phyloP scores from a whole-genome alignment of 2,888 invertebrate species.

The Eudemis profundana region DNA sequence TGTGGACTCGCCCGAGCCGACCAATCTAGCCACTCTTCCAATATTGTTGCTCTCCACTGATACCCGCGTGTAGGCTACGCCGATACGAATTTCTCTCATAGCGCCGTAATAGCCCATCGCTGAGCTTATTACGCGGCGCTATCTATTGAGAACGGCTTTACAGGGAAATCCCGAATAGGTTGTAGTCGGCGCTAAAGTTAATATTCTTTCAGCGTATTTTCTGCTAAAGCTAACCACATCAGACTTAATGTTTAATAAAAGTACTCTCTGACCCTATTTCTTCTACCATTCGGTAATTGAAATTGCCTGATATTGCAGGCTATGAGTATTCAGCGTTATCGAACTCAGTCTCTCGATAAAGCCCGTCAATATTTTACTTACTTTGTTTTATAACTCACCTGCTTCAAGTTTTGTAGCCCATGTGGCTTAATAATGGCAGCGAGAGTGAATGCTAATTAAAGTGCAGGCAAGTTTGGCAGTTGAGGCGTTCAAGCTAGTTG shows the following conservation, averaged over 20 bases:
- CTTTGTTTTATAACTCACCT: background rate
- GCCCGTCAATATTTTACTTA: background rate
- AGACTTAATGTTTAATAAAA: slow-evolving; percentile 50
- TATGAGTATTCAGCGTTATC: background rate
- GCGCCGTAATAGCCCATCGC: slow-evolving; percentile 79
- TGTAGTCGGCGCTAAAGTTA: slow-evolving; percentile 73
- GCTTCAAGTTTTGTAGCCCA: slow-evolving; percentile 44
- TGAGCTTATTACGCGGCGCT: slow-evolving; percentile 82
- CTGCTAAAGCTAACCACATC: slow-evolving; percentile 60
- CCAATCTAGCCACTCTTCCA: slow-evolving; percentile 63
- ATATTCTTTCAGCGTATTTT: slow-evolving; percentile 70
- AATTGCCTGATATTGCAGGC: slow-evolving; percentile 23
- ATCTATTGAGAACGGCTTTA: slow-evolving; percentile 84
- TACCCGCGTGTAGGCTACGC: slow-evolving; percentile 63
- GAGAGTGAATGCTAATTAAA: slow-evolving; percentile 71
- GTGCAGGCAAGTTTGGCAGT: slow-evolving; percentile 66
- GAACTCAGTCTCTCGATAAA: background rate
- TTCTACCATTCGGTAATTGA: slow-evolving; percentile 18
- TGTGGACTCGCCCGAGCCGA: slow-evolving; percentile 57
- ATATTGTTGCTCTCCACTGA: slow-evolving; percentile 72
- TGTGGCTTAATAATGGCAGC: slow-evolving; percentile 58
- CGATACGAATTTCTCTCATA: slow-evolving; percentile 77
- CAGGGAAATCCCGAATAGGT: slow-evolving; percentile 81
- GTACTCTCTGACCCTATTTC: slow-evolving; percentile 2
- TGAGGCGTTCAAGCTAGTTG: slow-evolving; percentile 52